Evolutionary conservation across 2,888 invertebrate species (phyloP), one percentile per base, ranked within the genome.

Genomic region (Dusona sp.): DNA sequence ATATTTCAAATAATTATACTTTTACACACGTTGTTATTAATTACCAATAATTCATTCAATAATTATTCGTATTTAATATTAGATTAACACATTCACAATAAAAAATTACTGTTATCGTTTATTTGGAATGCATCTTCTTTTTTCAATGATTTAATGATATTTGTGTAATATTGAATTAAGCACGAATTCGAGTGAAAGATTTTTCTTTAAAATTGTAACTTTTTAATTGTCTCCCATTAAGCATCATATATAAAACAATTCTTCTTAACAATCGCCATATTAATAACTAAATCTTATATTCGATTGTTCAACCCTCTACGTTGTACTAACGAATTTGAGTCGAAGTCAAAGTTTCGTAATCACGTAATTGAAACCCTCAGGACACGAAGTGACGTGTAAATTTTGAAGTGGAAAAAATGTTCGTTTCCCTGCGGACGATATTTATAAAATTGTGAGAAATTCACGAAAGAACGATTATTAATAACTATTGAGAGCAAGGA

Each of bases 401-500:
- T 42, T 36, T 9, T 16, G 22, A 8, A n/a, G 48, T 73, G 11
- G 0, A 0, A 73, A 33, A 36, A 51, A 51, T 33, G 65, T 25
- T 45, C 4, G 1, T 51, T 61, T 22, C 33, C 42, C 42, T 25
- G 42, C n/a, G 77, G 65, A 42, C 8, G 29, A 29, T 65, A 67
- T 77, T 65, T 51, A 65, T 51, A 33, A 48, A 65, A 64, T 65
- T 48, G 22, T 65, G 16, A 45, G 0, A 33, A 65, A 45, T 64
- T 2, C 7, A 7, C 48, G 48, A 48, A 11, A n/a, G 36, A 33
- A 29, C 42, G 36, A 38, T 61, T 38, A 67, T 42, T 25, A 19
- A 77, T 25, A 22, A 36, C 7, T 65, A 78, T 51, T 38, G 65
- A 22, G 36, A 61, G 72, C 8, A 70, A 79, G 11, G 51, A 48